Evolutionary conservation across 2,888 invertebrate genomes (phyloP).

Genomic region (Pecten maximus): DNA sequence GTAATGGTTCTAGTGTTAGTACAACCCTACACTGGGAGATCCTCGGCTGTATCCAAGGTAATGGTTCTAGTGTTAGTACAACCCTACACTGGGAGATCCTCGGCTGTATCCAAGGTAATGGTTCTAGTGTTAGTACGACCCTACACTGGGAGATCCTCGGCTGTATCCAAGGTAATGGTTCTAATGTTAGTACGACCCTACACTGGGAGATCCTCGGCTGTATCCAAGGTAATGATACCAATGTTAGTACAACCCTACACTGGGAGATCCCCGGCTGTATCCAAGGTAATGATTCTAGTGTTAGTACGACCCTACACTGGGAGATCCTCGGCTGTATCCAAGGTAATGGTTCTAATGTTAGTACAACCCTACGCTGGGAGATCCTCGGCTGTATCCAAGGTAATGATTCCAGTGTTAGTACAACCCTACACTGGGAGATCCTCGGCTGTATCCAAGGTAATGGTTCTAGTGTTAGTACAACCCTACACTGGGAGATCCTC

Average conservation of each 20-base stretch:
- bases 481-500: constrained; percentile 70
- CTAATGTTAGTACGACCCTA: no score
- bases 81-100: constrained; percentile 71
- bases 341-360: no score
- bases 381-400: constrained; percentile 71
- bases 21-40: constrained; percentile 72
- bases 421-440: constrained; percentile 71
- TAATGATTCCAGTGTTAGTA: no score
- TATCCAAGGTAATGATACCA: no score
- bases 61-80: no score
- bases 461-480: no score
- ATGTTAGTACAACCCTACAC: no score
- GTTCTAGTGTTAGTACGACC: no score
- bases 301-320: constrained; percentile 69
- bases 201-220: constrained; percentile 73
- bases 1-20: no score
- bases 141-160: constrained; percentile 72
- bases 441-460: constrained; percentile 72
- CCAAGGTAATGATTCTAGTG: no score
- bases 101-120: constrained; percentile 73
- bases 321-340: constrained; percentile 73
- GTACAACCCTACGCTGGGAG: constrained; percentile 72
- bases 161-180: no score
- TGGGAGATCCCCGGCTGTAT: constrained; percentile 74
- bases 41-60: constrained; percentile 71